These are phyloP conservation scores for Napeogenes inachia DNA, from an alignment of 2,888 invertebrate species.

Conservation along the genomic window DNA sequence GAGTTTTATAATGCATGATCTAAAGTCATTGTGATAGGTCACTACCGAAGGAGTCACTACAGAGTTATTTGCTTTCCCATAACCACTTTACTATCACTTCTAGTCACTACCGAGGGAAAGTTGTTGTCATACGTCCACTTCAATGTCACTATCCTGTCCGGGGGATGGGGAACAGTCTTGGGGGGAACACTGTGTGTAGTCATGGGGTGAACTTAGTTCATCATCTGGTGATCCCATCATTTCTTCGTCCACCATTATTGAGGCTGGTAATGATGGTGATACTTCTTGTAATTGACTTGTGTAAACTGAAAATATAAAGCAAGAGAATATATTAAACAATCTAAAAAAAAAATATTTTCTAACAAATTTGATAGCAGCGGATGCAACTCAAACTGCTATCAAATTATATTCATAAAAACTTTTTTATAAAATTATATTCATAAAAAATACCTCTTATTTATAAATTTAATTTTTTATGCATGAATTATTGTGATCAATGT, in stretches of 20 bases:
- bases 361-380: too few species aligned
- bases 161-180: slow-evolving; percentile 29
- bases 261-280: slow-evolving; percentile 69
- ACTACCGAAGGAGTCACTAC: not conserved
- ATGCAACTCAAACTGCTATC: too few species aligned
- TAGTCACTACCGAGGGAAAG: slow-evolving; percentile 52
- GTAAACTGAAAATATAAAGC: slow-evolving; percentile 55
- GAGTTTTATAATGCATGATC: not conserved
- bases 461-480: too few species aligned
- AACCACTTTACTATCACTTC: slow-evolving; percentile 27
- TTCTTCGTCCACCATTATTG: slow-evolving; percentile 75
- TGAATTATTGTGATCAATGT: too few species aligned
- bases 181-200: slow-evolving; percentile 48
- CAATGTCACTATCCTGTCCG: slow-evolving; percentile 55
- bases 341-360: too few species aligned
- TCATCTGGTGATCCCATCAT: slow-evolving; percentile 54
- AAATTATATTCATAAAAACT: too few species aligned
- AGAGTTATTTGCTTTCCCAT: not conserved
- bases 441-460: too few species aligned
- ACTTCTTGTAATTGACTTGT: slow-evolving; percentile 70
- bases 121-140: slow-evolving; percentile 70
- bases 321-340: slow-evolving; percentile 26
- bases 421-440: too few species aligned
- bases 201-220: slow-evolving; percentile 60
- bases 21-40: not conserved